Evolutionary conservation across 2,113 vertebrate genomes (phyloP).

Genomic region (Tor tambroides): DNA sequence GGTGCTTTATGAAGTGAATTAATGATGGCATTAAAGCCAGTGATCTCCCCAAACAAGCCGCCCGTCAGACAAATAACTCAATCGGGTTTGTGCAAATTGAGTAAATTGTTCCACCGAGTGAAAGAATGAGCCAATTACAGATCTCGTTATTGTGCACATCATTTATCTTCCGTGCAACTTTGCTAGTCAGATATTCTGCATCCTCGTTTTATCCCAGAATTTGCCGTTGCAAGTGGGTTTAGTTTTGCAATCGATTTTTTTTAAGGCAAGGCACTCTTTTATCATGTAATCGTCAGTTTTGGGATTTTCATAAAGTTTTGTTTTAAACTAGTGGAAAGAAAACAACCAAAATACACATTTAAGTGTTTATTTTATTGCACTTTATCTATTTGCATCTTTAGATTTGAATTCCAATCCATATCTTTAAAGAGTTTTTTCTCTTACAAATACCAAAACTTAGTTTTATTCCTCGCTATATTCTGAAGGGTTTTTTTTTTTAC

Average conservation of each 20-base stretch:
- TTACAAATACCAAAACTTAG: too few species aligned
- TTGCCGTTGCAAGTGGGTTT: background rate
- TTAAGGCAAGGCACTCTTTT: too few species aligned
- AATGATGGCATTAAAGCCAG: background rate
- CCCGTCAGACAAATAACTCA: background rate
- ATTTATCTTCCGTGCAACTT: background rate
- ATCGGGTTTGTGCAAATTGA: background rate
- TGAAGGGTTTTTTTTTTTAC: too few species aligned
- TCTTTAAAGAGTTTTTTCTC: too few species aligned
- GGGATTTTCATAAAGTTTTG: too few species aligned
- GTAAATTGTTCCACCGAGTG: background rate
- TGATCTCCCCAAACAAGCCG: background rate
- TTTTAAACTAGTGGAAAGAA: too few species aligned
- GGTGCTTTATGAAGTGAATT: background rate
- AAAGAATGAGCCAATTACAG: slow-evolving; percentile 12
- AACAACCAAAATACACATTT: too few species aligned
- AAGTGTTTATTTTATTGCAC: too few species aligned
- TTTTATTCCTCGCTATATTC: too few species aligned
- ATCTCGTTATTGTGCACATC: slow-evolving; percentile 7
- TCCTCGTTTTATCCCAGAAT: background rate
- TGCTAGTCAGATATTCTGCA: background rate
- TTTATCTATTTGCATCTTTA: too few species aligned
- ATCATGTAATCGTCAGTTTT: too few species aligned
- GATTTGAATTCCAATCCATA: too few species aligned
- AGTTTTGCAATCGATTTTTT: background rate